These are phyloP conservation scores for Oeneis ivallda DNA, from an alignment of 2,888 invertebrate species.

Conservation along the genomic window DNA sequence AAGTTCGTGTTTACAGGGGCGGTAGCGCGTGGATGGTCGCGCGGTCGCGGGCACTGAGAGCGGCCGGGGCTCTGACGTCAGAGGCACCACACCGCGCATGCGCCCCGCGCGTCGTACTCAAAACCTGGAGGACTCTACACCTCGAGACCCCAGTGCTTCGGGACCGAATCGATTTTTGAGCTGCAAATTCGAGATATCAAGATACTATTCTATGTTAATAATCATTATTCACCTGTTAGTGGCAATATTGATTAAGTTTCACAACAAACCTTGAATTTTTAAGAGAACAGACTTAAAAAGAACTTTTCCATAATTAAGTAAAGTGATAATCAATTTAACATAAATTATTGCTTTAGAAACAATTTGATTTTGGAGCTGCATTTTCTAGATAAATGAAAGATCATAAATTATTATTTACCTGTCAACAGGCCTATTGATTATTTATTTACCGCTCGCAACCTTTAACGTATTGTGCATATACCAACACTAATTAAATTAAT, in stretches of 20 bases:
- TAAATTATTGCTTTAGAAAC: slow-evolving; percentile 60
- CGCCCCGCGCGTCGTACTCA: slow-evolving; percentile 65
- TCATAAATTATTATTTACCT: not conserved
- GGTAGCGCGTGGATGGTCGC: slow-evolving; percentile 72
- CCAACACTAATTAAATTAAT: no score
- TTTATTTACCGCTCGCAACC: not conserved
- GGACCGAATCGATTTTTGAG: slow-evolving; percentile 79
- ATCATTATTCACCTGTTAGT: no score
- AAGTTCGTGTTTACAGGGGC: slow-evolving; percentile 69
- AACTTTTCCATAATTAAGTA: no score
- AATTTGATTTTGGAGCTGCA: slow-evolving; percentile 79
- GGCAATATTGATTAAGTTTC: no score
- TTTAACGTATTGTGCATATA: not conserved
- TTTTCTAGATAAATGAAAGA: not conserved
- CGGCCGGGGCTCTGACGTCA: slow-evolving; percentile 69
- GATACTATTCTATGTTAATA: not conserved
- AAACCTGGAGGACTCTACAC: slow-evolving; percentile 75
- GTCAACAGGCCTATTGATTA: not conserved
- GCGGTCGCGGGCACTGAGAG: slow-evolving; percentile 77
- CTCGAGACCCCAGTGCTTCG: slow-evolving; percentile 79
- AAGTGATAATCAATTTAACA: no score
- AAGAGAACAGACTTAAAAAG: no score
- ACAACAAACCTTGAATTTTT: no score
- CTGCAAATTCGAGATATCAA: slow-evolving; percentile 53
- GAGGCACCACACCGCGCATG: slow-evolving; percentile 70